phyloP scores from a whole-genome alignment of 2,888 invertebrate species.

The Pantelozetes paolii region DNA sequence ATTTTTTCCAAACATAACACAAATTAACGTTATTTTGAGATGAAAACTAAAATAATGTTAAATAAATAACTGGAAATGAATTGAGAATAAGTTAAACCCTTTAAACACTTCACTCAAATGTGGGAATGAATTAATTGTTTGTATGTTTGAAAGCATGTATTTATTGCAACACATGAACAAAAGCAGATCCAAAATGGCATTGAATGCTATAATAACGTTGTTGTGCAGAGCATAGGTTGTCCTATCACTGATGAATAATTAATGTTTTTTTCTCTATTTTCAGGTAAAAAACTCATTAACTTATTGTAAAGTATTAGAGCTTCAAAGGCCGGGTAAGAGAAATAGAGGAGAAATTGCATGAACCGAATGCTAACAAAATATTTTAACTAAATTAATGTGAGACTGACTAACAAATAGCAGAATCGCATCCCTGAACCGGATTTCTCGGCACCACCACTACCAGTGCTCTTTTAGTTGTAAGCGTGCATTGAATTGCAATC shows the following conservation, averaged over 20 bases:
- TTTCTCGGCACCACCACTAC: slow-evolving; percentile 1
- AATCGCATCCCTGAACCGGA: slow-evolving; percentile 19
- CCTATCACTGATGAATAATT: slow-evolving; percentile 3
- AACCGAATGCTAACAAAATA: not conserved
- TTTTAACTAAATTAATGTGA: slow-evolving; percentile 17
- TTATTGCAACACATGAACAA: no score
- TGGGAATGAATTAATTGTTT: no score
- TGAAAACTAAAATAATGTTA: no score
- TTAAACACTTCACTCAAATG: no score
- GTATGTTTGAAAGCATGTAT: no score
- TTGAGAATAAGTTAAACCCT: not conserved
- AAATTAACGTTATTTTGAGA: no score
- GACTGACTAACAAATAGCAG: not conserved
- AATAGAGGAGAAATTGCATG: slow-evolving; percentile 1
- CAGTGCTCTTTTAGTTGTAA: slow-evolving; percentile 3
- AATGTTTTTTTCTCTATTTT: slow-evolving; percentile 13
- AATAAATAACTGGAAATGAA: not conserved
- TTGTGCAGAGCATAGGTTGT: not conserved
- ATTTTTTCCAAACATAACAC: not conserved
- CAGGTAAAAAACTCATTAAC: slow-evolving; percentile 20
- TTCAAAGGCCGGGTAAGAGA: slow-evolving; percentile 19
- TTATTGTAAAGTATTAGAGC: slow-evolving; percentile 7
- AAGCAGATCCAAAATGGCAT: no score
- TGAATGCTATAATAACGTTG: no score
- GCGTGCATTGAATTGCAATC: slow-evolving; percentile 24